A percentile compares a stretch with the other conserved stretches of the same genome.
phyloP scores from a whole-genome alignment of 2,888 invertebrate genomes.

The Plagodis pulveraria region DNA sequence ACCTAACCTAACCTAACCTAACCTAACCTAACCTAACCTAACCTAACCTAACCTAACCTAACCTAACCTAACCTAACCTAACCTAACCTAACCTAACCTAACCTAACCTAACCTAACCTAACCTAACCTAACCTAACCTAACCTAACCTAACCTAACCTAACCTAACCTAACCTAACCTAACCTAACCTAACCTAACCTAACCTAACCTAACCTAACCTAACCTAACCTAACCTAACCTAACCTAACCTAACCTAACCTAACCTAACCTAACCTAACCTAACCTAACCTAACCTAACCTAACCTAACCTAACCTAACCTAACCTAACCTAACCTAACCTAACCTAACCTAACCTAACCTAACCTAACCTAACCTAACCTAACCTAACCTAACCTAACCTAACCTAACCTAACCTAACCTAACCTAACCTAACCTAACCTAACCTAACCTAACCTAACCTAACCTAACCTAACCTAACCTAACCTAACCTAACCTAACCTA shows the following conservation, averaged over 20 bases:
- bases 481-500: conserved; percentile 13
- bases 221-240: conserved; percentile 14
- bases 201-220: conserved; percentile 13
- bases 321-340: conserved; percentile 13
- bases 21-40: conserved; percentile 10
- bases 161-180: conserved; percentile 16
- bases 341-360: conserved; percentile 14
- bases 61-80: conserved; percentile 9
- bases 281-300: conserved; percentile 14
- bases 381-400: conserved; percentile 14
- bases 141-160: conserved; percentile 10
- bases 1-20: conserved; percentile 10
- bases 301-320: conserved; percentile 13
- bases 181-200: conserved; percentile 9
- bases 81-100: conserved; percentile 10
- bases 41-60: conserved; percentile 10
- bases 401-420: conserved; percentile 14
- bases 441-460: conserved; percentile 14
- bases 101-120: conserved; percentile 17
- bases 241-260: conserved; percentile 14
- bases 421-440: conserved; percentile 14
- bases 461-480: conserved; percentile 14
- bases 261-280: conserved; percentile 14
- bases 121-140: conserved; percentile 18
- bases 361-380: conserved; percentile 14